Conservation (phyloP, 1,140 invertebrate genomes). For the Hylyphantes graminicola region DNA sequence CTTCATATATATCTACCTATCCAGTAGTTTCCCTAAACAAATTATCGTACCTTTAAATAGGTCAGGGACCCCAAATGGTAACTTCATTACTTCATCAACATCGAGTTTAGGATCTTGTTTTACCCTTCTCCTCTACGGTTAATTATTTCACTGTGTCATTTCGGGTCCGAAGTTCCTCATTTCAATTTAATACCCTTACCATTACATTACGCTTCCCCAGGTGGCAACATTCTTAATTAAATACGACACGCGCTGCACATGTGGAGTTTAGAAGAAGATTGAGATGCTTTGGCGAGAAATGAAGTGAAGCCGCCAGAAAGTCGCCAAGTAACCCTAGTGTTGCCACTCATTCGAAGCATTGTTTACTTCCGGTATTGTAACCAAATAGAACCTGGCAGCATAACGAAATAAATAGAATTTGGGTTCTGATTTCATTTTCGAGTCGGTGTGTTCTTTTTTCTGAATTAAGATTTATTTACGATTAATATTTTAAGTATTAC, state of each 20-base stretch:
- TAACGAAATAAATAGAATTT: too few relatives aligned
- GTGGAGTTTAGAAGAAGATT: too few relatives aligned
- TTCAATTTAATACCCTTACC: slow-evolving; percentile 35
- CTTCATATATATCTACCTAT: slow-evolving; percentile 6
- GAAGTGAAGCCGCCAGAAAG: too few relatives aligned
- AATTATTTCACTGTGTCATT: slow-evolving; percentile 46
- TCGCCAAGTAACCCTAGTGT: too few relatives aligned
- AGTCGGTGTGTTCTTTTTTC: too few relatives aligned
- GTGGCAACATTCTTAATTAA: slow-evolving; percentile 43
- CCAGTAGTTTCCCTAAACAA: slow-evolving; percentile 11
- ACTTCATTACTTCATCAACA: slow-evolving; percentile 29
- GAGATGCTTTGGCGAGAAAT: too few relatives aligned
- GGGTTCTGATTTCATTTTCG: too few relatives aligned
- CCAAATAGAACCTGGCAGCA: too few relatives aligned
- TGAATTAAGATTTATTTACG: too few relatives aligned
- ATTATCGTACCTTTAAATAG: slow-evolving; percentile 36
- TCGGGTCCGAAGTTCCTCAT: slow-evolving; percentile 31
- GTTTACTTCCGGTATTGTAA: too few relatives aligned
- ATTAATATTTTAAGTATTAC: too few relatives aligned
- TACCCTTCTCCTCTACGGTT: neutral
- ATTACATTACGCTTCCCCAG: slow-evolving; percentile 33
- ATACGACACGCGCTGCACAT: slow-evolving; percentile 1
- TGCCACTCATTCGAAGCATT: too few relatives aligned
- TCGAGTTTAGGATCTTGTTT: slow-evolving; percentile 26
- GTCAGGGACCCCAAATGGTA: slow-evolving; percentile 32